A percentile compares a stretch with the other conserved stretches of the same genome.
Conservation (phyloP, 1,140 invertebrate genomes). For the Eufriesea mexicana region DNA sequence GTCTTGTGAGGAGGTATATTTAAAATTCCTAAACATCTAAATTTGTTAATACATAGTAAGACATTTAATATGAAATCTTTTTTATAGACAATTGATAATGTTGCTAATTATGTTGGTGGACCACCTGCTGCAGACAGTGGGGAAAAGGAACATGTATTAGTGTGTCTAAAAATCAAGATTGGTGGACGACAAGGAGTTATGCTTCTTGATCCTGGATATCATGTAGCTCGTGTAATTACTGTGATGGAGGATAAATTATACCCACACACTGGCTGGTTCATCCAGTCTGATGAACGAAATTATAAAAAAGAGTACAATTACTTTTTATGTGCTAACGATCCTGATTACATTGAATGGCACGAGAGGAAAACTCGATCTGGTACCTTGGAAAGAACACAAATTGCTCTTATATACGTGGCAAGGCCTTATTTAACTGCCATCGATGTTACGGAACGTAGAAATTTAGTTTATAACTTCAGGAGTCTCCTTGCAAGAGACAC, state of each 20-base stretch:
- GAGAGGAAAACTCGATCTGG: slow-evolving; percentile 87
- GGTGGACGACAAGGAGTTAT: slow-evolving; percentile 88
- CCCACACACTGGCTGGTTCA: slow-evolving; percentile 95
- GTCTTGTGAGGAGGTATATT: slow-evolving; percentile 91
- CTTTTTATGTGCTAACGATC: slow-evolving; percentile 85
- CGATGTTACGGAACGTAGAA: slow-evolving; percentile 93
- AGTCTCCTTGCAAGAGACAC: slow-evolving; percentile 90
- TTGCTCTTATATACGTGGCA: slow-evolving; percentile 88
- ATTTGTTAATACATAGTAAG: neutral
- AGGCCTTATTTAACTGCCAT: slow-evolving; percentile 91
- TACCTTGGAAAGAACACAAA: slow-evolving; percentile 79
- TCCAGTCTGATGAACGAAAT: slow-evolving; percentile 88
- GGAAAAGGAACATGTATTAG: slow-evolving; percentile 95
- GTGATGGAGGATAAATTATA: slow-evolving; percentile 92
- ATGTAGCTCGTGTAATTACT: slow-evolving; percentile 91
- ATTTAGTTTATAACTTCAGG: slow-evolving; percentile 93
- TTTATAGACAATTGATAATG: slow-evolving; percentile 84
- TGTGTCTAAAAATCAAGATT: slow-evolving; percentile 89
- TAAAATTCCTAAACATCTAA: neutral
- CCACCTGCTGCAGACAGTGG: slow-evolving; percentile 85
- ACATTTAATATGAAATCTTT: slow-evolving; percentile 14
- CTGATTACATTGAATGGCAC: slow-evolving; percentile 91
- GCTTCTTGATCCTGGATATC: slow-evolving; percentile 94
- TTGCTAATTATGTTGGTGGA: slow-evolving; percentile 86
- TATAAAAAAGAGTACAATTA: slow-evolving; percentile 93